A percentile compares a stretch with the other conserved stretches of the same genome.
Conservation (phyloP, 92 coral and sea anemone genomes). For the Anthopleura xanthogrammica region DNA sequence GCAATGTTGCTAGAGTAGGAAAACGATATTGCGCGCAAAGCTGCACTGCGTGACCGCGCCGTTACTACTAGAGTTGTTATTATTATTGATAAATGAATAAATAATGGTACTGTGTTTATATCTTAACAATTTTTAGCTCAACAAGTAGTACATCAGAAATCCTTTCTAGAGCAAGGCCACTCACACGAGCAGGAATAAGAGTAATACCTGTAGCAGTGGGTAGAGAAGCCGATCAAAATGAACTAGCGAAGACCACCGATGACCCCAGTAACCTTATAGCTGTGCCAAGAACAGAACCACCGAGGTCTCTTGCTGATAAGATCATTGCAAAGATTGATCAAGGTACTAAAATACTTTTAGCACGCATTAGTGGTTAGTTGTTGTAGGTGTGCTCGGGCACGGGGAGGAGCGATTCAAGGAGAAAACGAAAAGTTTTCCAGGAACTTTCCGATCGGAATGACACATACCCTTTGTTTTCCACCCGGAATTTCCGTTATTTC, state of each 20-base stretch:
- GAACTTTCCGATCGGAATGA: too few species aligned
- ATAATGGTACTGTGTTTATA: not conserved
- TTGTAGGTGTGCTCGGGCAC: not conserved
- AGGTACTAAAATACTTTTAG: slow-evolving; percentile 13
- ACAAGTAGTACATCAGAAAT: slow-evolving; percentile 23
- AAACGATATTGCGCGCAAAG: too few species aligned
- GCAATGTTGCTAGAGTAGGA: too few species aligned
- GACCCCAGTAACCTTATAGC: slow-evolving; percentile 33
- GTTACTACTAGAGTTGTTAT: too few species aligned
- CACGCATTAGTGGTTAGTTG: not conserved
- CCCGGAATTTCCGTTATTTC: too few species aligned
- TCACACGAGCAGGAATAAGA: slow-evolving; percentile 42
- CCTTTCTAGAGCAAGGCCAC: slow-evolving; percentile 34
- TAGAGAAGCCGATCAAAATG: slow-evolving; percentile 46
- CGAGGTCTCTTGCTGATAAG: slow-evolving; percentile 53
- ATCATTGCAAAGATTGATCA: slow-evolving; percentile 44
- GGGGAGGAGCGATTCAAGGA: too few species aligned
- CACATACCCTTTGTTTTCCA: too few species aligned
- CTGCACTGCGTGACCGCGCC: too few species aligned
- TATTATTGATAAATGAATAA: too few species aligned
- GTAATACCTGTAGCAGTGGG: slow-evolving; percentile 70
- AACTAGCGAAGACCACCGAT: slow-evolving; percentile 32
- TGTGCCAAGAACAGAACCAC: slow-evolving; percentile 32
- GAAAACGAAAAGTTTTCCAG: too few species aligned
- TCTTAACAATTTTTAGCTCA: slow-evolving; percentile 7